Evolutionary conservation across 1,140 invertebrate species (phyloP).

Genomic region (Babylonia areolata): DNA sequence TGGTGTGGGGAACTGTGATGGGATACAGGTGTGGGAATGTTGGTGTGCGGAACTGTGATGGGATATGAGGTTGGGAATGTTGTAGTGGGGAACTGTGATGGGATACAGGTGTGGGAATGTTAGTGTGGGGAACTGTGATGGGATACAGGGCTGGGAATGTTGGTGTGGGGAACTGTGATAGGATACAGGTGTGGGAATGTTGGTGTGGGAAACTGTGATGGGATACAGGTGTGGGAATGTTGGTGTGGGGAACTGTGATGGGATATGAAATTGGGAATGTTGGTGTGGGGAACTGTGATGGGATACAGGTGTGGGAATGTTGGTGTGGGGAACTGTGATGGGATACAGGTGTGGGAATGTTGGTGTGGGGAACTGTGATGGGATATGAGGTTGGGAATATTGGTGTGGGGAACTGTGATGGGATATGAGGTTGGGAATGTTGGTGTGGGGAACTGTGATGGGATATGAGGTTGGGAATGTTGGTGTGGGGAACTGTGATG

Average conservation of each 20-base stretch:
- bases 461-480: background rate
- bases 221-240: background rate
- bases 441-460: too few relatives aligned
- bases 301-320: slow-evolving; percentile 24
- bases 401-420: too few relatives aligned
- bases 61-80: background rate
- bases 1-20: background rate
- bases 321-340: too few relatives aligned
- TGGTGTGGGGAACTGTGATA: too few relatives aligned
- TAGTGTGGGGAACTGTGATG: background rate
- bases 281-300: too few relatives aligned
- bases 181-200: slow-evolving; percentile 24
- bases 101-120: background rate
- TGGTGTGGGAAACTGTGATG: too few relatives aligned
- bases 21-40: too few relatives aligned
- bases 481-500: background rate
- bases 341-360: background rate
- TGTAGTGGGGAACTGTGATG: too few relatives aligned
- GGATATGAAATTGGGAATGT: too few relatives aligned
- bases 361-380: background rate
- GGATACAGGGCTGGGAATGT: too few relatives aligned
- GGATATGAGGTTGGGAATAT: too few relatives aligned
- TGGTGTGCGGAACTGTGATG: background rate
- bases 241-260: background rate
- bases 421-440: background rate